phyloP scores from a whole-genome alignment of 2,797 vertebrate genomes.

The Pipistrellus pygmaeus region DNA sequence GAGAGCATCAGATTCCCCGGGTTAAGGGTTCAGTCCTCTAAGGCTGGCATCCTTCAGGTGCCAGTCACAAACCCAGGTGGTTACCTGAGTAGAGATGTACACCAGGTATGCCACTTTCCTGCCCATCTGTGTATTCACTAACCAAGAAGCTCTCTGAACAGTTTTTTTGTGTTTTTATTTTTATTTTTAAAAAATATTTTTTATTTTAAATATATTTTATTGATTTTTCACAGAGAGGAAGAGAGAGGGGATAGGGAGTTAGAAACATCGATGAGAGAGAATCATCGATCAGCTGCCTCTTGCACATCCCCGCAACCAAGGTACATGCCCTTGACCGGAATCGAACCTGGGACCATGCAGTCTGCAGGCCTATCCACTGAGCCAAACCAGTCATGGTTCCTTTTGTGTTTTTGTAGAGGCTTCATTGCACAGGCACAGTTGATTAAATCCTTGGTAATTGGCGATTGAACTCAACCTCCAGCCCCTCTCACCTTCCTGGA shows the following conservation, averaged over 20 bases:
- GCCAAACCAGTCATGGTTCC: no score
- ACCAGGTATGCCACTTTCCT: accelerated
- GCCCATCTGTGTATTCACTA: neutral
- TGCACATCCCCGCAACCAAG: no score
- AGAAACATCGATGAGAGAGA: no score
- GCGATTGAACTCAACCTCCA: neutral
- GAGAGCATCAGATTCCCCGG: neutral
- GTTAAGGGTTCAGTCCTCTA: neutral
- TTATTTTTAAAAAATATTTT: no score
- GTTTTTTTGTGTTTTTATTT: neutral
- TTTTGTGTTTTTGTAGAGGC: neutral
- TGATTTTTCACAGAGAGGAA: no score
- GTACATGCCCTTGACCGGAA: no score
- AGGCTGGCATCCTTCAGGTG: neutral
- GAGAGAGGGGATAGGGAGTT: no score
- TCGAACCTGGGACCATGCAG: no score
- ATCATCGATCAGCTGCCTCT: no score
- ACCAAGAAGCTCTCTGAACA: neutral
- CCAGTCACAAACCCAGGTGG: neutral
- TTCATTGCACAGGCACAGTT: neutral
- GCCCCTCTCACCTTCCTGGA: neutral
- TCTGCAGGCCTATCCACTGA: no score
- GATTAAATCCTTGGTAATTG: neutral
- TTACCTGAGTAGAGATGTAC: neutral
- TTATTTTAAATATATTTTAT: no score